Conservation (phyloP, 1,140 invertebrate genomes). For the Gyrodactylus bullatarudis region DNA sequence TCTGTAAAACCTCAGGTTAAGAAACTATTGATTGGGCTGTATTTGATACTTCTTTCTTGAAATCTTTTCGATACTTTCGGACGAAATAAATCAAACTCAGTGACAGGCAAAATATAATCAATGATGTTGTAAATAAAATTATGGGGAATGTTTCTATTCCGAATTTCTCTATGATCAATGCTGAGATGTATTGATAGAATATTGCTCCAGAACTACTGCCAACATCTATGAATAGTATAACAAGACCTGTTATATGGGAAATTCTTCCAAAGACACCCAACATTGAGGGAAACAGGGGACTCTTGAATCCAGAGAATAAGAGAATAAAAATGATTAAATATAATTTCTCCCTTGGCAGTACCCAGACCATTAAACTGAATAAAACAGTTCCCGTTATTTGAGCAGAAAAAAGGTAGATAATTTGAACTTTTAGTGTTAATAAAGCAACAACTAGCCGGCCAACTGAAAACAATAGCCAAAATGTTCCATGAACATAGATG, state of each 20-base stretch:
- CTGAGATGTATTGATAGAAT: background rate
- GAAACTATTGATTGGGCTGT: too few species aligned
- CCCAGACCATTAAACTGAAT: background rate
- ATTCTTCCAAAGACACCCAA: background rate
- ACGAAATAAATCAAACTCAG: background rate
- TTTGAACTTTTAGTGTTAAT: background rate
- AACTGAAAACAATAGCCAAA: background rate
- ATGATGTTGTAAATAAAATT: background rate
- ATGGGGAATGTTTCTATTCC: background rate
- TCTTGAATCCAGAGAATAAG: background rate
- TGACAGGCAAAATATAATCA: background rate
- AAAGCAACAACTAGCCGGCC: background rate
- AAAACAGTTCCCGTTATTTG: background rate
- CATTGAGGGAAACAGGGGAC: constrained; percentile 1
- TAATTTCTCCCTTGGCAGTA: background rate
- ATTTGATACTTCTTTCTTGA: too few species aligned
- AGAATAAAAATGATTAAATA: background rate
- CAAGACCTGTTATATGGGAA: background rate
- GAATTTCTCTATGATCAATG: background rate
- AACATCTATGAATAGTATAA: background rate
- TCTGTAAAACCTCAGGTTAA: too few species aligned
- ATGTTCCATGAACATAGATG: background rate
- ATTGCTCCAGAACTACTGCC: background rate
- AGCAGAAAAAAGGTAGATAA: background rate
- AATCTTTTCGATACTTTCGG: background rate